These are phyloP conservation scores for Dermochelys coriacea DNA, from an alignment of 2,797 vertebrate species.

Conservation along the genomic window DNA sequence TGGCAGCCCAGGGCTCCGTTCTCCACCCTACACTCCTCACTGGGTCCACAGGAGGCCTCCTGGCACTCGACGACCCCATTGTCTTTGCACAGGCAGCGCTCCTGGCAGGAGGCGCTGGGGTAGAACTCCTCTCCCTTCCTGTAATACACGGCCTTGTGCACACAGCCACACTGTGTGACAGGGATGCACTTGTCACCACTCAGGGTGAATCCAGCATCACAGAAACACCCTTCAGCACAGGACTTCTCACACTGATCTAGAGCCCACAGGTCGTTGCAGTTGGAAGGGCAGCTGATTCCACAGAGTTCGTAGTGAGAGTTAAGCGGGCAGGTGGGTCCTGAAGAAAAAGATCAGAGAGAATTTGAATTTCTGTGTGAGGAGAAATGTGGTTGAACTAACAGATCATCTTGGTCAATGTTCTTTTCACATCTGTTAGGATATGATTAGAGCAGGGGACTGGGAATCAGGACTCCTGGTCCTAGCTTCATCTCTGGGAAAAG, in stretches of 20 bases:
- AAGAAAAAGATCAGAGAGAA: neutral
- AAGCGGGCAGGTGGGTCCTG: constrained; percentile 78
- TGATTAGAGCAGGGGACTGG: neutral
- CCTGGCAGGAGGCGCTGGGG: constrained; percentile 73
- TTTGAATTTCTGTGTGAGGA: neutral
- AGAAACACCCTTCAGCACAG: constrained; percentile 84
- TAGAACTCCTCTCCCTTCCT: constrained; percentile 63
- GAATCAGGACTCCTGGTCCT: neutral
- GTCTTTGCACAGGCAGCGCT: neutral
- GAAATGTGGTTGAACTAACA: neutral
- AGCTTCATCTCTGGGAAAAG: neutral
- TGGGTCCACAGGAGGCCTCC: constrained; percentile 37
- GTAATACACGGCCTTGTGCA: constrained; percentile 63
- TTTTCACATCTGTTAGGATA: neutral
- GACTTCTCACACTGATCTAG: constrained; percentile 66
- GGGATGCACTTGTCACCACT: constrained; percentile 79
- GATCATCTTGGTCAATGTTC: neutral
- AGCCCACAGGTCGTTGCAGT: constrained; percentile 76
- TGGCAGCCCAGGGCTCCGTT: constrained; percentile 29
- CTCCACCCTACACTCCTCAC: constrained; percentile 55
- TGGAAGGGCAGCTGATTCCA: constrained; percentile 78
- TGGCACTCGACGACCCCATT: neutral
- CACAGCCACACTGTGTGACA: constrained; percentile 75
- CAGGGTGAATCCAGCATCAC: constrained; percentile 81
- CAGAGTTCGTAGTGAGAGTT: constrained; percentile 84